These are phyloP conservation scores for Chrysotoxum bicinctum DNA, from an alignment of 2,888 invertebrate genomes.

Conservation along the genomic window DNA sequence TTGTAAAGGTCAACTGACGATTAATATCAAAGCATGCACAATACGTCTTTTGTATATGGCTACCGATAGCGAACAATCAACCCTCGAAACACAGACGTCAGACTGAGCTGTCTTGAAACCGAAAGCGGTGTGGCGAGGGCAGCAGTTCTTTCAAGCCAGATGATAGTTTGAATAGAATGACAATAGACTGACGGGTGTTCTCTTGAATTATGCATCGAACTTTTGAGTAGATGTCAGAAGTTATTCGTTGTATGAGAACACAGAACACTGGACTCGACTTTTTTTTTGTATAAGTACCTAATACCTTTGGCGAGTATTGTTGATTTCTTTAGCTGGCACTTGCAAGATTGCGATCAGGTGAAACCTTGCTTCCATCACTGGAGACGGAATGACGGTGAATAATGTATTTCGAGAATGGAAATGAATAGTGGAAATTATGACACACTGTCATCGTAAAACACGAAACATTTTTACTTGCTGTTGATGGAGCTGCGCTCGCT, in stretches of 20 bases:
- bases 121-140: not conserved
- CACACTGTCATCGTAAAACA: conserved; percentile 72
- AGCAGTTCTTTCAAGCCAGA: conserved; percentile 52
- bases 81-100: conserved; percentile 30
- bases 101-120: not conserved
- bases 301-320: conserved; percentile 9
- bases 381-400: conserved; percentile 43
- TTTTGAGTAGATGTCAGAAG: conserved; percentile 68
- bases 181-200: conserved; percentile 72
- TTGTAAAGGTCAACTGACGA: conserved; percentile 71
- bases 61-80: conserved; percentile 28
- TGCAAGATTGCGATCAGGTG: conserved; percentile 68
- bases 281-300: conserved; percentile 11
- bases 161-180: conserved; percentile 73
- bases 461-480: conserved; percentile 53
- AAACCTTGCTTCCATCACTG: conserved; percentile 14
- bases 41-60: not conserved
- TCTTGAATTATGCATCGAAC: conserved; percentile 71
- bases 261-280: conserved; percentile 16
- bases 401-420: conserved; percentile 70
- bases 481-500: not conserved
- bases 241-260: conserved; percentile 18
- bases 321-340: conserved; percentile 37
- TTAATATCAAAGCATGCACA: conserved; percentile 64
- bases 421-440: conserved; percentile 70